Percentiles rank a stretch among this genome's conserved stretches.
Conservation (phyloP, 2,113 vertebrate genomes). For the Phrynosoma platyrhinos region DNA sequence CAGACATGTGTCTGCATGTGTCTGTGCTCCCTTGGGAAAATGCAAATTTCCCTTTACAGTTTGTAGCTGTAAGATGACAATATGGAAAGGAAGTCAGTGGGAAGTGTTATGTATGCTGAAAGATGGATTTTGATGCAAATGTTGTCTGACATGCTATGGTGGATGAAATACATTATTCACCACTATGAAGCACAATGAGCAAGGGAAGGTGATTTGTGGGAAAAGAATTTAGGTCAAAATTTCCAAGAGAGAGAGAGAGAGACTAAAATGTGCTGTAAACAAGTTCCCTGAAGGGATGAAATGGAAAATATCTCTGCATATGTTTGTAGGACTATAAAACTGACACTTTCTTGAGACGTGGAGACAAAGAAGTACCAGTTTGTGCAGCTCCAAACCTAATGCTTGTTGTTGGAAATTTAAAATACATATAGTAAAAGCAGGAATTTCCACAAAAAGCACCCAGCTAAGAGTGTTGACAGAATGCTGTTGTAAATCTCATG, state of each 20-base stretch:
- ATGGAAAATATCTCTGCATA: not conserved
- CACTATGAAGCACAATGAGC: constrained; percentile 2
- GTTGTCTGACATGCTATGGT: not conserved
- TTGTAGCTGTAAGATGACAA: not conserved
- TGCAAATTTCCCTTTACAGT: not conserved
- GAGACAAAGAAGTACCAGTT: not conserved
- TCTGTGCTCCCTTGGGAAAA: constrained; percentile 18
- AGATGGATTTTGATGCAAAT: constrained; percentile 47
- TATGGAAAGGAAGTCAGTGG: constrained; percentile 10
- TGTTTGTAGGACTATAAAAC: not conserved
- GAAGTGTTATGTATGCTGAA: constrained; percentile 20
- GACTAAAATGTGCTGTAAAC: constrained; percentile 40
- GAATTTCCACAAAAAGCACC: not conserved
- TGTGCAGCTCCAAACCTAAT: not conserved
- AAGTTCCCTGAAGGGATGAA: constrained; percentile 36
- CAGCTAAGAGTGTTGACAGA: not conserved
- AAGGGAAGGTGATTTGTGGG: constrained; percentile 7
- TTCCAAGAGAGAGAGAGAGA: constrained; percentile 33
- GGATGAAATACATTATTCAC: constrained; percentile 24
- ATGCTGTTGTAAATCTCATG: not conserved
- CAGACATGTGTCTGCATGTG: too few relatives aligned
- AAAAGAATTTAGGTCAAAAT: constrained; percentile 39
- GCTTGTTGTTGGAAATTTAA: not conserved
- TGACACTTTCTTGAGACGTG: not conserved
- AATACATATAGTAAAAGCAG: not conserved